Evolutionary conservation across 2,888 invertebrate genomes (phyloP).

Genomic region (Acleris cristana): DNA sequence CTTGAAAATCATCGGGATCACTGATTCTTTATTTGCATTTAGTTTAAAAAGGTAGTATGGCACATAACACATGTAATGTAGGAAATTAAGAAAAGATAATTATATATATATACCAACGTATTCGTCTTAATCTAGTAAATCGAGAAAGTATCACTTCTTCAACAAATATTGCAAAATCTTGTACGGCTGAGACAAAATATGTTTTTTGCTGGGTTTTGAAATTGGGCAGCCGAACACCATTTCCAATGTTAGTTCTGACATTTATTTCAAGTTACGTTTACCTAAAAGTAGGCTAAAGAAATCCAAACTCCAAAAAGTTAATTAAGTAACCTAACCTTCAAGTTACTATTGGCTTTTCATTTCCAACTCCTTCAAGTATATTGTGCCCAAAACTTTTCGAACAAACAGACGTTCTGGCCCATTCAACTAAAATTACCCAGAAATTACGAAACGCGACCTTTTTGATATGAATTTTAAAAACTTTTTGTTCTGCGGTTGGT

Average conservation of each 20-base stretch:
- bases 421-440: conserved; percentile 27
- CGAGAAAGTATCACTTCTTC: no score
- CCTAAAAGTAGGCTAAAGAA: neutral
- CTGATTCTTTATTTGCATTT: no score
- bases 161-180: no score
- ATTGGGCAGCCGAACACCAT: no score
- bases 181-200: no score
- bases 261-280: neutral
- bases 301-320: conserved; percentile 18
- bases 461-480: conserved; percentile 32
- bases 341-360: conserved; percentile 34
- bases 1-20: no score
- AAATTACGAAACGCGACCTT: conserved; percentile 31
- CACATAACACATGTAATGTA: no score
- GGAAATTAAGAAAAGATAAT: no score
- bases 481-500: conserved; percentile 10
- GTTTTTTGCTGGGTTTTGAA: no score
- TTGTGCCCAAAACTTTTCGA: conserved; percentile 14
- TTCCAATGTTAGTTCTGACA: neutral
- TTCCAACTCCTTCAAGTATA: conserved; percentile 26
- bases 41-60: no score
- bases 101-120: no score
- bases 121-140: no score
- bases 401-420: conserved; percentile 16
- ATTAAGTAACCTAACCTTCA: conserved; percentile 11